Conservation (phyloP, 2,888 invertebrate species). For the Stenotaenia linearis region DNA sequence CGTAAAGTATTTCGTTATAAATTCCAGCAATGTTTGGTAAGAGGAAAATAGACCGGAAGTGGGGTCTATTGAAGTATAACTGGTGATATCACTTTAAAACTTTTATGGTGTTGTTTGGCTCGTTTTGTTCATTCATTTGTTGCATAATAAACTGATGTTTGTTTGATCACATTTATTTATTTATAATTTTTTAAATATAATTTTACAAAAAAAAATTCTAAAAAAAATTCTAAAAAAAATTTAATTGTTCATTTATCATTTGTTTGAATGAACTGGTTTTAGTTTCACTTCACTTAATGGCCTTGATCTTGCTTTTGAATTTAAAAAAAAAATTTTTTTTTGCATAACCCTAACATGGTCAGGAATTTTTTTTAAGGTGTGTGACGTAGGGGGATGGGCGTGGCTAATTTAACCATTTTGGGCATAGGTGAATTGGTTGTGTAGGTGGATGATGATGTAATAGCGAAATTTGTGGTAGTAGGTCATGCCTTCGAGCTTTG, state of each 20-base stretch:
- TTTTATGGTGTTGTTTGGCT: not conserved
- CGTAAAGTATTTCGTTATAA: not conserved
- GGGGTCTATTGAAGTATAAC: not conserved
- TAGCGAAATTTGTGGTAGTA: not conserved
- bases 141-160: not conserved
- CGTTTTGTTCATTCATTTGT: not conserved
- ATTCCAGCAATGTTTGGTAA: not conserved
- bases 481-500: not conserved
- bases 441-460: not conserved
- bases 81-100: not conserved
- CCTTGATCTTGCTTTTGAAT: not conserved
- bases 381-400: not conserved
- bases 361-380: not conserved
- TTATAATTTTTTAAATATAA: not conserved
- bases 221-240: not conserved
- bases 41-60: not conserved
- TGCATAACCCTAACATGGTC: not conserved
- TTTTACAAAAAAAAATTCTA: no score
- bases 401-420: not conserved
- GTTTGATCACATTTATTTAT: not conserved
- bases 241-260: no score
- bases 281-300: no score
- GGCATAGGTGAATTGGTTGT: not conserved
- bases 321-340: not conserved
- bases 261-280: no score